Conservation (phyloP, 2,113 vertebrate genomes). For the Pollachius pollachius region DNA sequence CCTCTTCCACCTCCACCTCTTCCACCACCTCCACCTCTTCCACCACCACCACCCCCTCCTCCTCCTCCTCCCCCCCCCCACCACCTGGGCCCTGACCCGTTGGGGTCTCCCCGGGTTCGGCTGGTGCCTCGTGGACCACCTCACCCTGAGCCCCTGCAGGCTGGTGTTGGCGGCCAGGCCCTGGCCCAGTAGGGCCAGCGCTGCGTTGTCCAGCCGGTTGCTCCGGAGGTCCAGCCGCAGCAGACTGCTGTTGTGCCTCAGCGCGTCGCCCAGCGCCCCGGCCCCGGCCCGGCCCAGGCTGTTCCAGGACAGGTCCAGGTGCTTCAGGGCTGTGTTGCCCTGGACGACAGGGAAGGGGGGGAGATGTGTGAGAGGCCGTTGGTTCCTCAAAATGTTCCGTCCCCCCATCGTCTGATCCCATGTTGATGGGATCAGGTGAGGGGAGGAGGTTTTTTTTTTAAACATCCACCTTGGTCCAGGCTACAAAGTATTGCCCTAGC, state of each 20-base stretch:
- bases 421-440: neutral
- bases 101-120: no score
- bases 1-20: no score
- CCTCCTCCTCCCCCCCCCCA: no score
- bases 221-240: conserved; percentile 70
- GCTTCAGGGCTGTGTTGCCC: conserved; percentile 57
- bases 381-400: no score
- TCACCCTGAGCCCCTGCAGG: conserved; percentile 74
- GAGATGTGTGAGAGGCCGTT: conserved; percentile 48
- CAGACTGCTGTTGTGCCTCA: conserved; percentile 70
- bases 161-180: conserved; percentile 72
- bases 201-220: conserved; percentile 69
- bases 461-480: no score
- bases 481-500: no score
- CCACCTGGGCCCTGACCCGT: no score
- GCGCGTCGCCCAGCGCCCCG: conserved; percentile 67
- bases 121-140: neutral
- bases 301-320: conserved; percentile 73
- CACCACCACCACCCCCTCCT: no score
- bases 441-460: no score
- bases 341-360: conserved; percentile 1
- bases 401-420: no score
- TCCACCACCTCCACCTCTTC: no score
- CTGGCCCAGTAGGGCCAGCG: conserved; percentile 61
- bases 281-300: conserved; percentile 70